Evolutionary conservation across 2,113 vertebrate species (phyloP).

Genomic region (Poicephalus gulielmi): DNA sequence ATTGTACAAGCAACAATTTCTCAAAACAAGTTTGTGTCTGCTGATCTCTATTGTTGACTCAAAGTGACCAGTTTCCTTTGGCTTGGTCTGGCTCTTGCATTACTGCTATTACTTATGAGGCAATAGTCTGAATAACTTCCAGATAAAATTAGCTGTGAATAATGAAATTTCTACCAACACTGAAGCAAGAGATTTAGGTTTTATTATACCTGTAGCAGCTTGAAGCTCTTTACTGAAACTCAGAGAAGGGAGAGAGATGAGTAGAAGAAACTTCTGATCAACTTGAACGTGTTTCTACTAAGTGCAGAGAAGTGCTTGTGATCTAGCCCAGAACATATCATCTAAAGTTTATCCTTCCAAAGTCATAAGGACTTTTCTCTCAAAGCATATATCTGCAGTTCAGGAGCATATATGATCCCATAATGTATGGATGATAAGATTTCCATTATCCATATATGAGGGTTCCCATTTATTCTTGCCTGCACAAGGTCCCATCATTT

Average conservation of each 20-base stretch:
- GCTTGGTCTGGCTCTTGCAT: not conserved
- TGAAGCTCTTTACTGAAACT: not conserved
- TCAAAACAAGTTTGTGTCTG: not conserved
- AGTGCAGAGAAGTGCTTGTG: not conserved
- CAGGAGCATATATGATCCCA: not conserved
- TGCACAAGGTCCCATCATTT: fast-evolving
- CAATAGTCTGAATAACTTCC: not conserved
- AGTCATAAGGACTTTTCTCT: not conserved
- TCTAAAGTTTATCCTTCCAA: not conserved
- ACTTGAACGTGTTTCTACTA: not conserved
- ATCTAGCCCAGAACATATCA: not conserved
- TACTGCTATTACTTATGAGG: not conserved
- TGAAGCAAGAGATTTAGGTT: not conserved
- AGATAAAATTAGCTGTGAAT: not conserved
- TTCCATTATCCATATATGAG: not conserved
- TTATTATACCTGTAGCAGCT: not conserved
- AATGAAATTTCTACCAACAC: not conserved
- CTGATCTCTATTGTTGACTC: not conserved
- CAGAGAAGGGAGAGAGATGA: not conserved
- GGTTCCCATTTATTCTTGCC: not conserved
- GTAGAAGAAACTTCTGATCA: not conserved
- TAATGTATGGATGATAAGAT: not conserved
- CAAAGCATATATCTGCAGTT: not conserved
- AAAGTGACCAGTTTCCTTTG: not conserved
- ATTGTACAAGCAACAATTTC: not conserved